Conservation (phyloP, 2,797 vertebrate species). For the Hydrolagus colliei region DNA sequence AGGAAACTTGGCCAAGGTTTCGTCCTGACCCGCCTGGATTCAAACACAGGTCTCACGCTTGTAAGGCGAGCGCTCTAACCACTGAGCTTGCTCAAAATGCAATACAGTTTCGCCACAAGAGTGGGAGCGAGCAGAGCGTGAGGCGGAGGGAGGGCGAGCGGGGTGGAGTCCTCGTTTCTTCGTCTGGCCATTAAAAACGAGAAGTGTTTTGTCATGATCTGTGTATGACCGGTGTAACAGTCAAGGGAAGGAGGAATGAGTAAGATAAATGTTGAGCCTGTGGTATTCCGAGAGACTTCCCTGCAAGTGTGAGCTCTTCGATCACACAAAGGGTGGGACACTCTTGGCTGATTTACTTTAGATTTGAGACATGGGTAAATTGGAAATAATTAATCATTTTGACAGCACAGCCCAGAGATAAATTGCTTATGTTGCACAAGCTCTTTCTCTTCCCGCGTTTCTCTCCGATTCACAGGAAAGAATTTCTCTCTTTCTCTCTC, state of each 20-base stretch:
- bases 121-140: constrained; percentile 31
- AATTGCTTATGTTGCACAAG: constrained; percentile 61
- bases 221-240: constrained; percentile 46
- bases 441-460: constrained; percentile 42
- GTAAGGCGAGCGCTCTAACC: no score
- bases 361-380: constrained; percentile 64
- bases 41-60: no score
- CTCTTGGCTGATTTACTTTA: constrained; percentile 62
- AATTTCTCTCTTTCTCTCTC: constrained; percentile 28
- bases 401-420: constrained; percentile 58
- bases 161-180: constrained; percentile 24
- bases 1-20: no score
- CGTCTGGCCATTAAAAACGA: constrained; percentile 28
- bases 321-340: constrained; percentile 50
- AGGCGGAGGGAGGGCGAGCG: neutral
- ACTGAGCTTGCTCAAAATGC: no score
- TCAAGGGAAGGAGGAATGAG: constrained; percentile 48
- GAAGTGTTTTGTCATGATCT: constrained; percentile 47
- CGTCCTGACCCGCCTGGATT: no score
- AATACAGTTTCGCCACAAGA: constrained; percentile 12
- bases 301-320: constrained; percentile 47
- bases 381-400: constrained; percentile 75
- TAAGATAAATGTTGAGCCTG: constrained; percentile 59
- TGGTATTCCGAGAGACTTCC: constrained; percentile 51
- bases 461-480: constrained; percentile 54